Base-by-base conservation (phyloP, 2,113 vertebrate species). In the Brevimyrus niger region DNA sequence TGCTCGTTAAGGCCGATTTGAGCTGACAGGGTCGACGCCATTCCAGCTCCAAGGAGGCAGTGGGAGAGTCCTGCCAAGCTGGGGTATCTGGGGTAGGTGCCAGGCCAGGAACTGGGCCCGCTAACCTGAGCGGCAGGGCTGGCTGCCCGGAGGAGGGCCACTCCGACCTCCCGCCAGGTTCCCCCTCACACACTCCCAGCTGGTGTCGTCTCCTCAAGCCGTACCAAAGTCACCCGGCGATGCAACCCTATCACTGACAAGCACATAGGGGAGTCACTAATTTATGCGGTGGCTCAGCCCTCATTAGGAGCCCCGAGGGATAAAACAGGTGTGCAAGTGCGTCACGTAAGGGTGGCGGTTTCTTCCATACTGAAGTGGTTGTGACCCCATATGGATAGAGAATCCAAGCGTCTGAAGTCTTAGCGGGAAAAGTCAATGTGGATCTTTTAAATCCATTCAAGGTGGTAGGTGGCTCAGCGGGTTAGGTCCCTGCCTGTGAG, bases 241-340 rank as follows among this genome's bases (percentile, higher is more conserved):
- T 3, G 19, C 73, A 27, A 50, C n/a, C 9, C 38, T 27, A 35
- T 11, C 13, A 42, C 17, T 31, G 27, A 83, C 17, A 55, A 55
- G 27, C 44, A 61, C 55, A n/a, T 55, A n/a, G 4, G 89, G 82
- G 73, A 88, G 90, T 19, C 44, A 47, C 90, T 89, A 89, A 91
- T 92, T 91, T 91, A 90, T 93, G 87, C 89, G 50, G 91, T 89
- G 91, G 80, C 82, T 91, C 11, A 17, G 82, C 87, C 91, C 89
- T 91, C 92, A 94, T 93, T 91, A 92, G 91, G 38, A 87, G 90
- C 87, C 65, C 86, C 90, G 87, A 92, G 90, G 89, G 86, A 92
- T 91, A 89, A 89, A 90, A 23, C 31, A 4, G 27, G n/a, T 53
- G 3, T 2, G 48, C 50, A 53, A 17, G 23, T 89, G 73, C 51